phyloP scores from a whole-genome alignment of 2,113 vertebrate species.

The Acanthisitta chloris region DNA sequence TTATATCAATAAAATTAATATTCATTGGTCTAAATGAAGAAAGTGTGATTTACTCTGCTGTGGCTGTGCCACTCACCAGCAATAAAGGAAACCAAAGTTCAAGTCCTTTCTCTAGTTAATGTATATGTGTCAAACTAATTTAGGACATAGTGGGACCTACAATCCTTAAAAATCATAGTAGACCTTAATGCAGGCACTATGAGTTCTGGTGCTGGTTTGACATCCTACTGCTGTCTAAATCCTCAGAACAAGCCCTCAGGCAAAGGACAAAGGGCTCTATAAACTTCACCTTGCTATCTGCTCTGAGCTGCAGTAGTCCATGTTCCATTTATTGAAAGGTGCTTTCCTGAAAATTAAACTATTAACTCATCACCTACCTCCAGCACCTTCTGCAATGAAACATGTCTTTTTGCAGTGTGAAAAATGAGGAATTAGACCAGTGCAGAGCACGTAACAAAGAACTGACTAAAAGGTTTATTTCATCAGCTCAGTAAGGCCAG shows the following conservation, averaged over 20 bases:
- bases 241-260: neutral
- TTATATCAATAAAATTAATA: neutral
- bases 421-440: neutral
- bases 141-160: neutral
- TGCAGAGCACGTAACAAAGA: neutral
- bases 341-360: neutral
- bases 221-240: neutral
- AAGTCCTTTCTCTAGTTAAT: neutral
- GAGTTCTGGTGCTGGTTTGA: neutral
- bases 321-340: neutral
- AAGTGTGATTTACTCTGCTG: neutral
- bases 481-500: too few relatives aligned
- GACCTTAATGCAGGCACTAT: neutral
- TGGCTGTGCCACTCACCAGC: neutral
- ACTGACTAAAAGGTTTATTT: neutral
- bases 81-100: neutral
- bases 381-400: neutral
- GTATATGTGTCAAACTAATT: neutral
- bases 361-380: neutral
- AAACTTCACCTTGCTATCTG: neutral
- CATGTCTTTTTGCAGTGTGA: accelerated
- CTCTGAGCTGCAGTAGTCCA: neutral
- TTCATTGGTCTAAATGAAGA: neutral
- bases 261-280: neutral
- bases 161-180: neutral